Evolutionary conservation across 2,113 vertebrate genomes (phyloP).

Genomic region (Phoenicopterus ruber): DNA sequence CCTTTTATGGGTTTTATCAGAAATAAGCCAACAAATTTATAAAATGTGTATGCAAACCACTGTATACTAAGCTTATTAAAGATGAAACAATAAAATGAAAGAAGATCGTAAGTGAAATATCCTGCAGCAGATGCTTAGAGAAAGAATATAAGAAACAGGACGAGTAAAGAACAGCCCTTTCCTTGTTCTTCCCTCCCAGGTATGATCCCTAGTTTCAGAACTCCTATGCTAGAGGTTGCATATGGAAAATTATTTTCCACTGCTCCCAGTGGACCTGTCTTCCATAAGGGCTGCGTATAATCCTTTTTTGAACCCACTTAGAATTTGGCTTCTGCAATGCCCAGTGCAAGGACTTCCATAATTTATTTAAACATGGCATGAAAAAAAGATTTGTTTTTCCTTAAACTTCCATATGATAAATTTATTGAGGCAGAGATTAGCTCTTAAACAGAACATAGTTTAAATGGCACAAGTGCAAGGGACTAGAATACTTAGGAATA

Average conservation of each 20-base stretch:
- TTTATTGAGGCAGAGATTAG: background rate
- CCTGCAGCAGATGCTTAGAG: background rate
- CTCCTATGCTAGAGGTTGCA: background rate
- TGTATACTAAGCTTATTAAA: constrained; percentile 33
- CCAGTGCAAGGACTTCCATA: background rate
- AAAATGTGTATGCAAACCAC: background rate
- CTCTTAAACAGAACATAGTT: background rate
- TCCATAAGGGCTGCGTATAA: background rate
- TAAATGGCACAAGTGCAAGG: background rate
- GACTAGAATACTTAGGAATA: constrained; percentile 10
- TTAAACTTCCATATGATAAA: background rate
- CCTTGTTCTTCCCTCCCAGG: background rate
- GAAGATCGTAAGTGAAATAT: background rate
- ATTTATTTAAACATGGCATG: background rate
- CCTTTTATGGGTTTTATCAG: constrained; percentile 33
- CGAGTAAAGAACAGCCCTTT: background rate
- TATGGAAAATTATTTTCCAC: background rate
- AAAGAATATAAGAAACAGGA: background rate
- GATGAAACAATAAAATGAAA: constrained; percentile 28
- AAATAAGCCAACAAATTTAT: constrained; percentile 11
- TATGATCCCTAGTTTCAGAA: background rate
- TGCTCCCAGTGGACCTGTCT: background rate
- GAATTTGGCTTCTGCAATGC: background rate
- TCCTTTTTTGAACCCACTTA: background rate
- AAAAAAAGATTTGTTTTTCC: background rate